phyloP scores from a whole-genome alignment of 2,888 invertebrate species.

The Eudasyphora cyanicolor region DNA sequence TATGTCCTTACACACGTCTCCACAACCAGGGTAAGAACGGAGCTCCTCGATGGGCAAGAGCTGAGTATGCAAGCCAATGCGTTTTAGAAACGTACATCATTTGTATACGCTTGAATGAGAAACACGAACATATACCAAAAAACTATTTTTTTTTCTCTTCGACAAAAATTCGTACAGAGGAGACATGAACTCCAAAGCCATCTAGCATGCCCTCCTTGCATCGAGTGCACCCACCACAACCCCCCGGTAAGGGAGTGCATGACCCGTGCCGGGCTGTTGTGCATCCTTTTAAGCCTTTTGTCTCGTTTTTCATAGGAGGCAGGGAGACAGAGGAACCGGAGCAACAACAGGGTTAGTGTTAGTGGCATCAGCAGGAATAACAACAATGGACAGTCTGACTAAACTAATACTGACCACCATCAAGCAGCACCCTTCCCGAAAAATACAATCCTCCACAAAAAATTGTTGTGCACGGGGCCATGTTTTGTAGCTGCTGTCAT shows the following conservation, averaged over 20 bases:
- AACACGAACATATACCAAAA: slow-evolving; percentile 26
- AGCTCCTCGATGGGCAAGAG: slow-evolving; percentile 43
- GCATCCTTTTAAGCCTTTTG: slow-evolving; percentile 64
- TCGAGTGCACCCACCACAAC: not conserved
- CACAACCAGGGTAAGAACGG: slow-evolving; percentile 23
- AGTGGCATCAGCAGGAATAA: slow-evolving; percentile 19
- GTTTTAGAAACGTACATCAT: slow-evolving; percentile 62
- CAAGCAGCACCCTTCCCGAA: not conserved
- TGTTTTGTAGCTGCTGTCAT: slow-evolving; percentile 61
- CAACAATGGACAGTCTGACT: slow-evolving; percentile 26
- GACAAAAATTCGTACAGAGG: not conserved
- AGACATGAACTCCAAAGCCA: slow-evolving; percentile 13
- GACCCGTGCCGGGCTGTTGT: slow-evolving; percentile 61
- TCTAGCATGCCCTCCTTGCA: not conserved
- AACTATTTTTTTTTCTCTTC: not conserved
- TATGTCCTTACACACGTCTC: slow-evolving; percentile 12
- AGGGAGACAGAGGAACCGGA: slow-evolving; percentile 31
- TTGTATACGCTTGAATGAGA: slow-evolving; percentile 59
- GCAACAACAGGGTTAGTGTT: slow-evolving; percentile 6
- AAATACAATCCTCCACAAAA: too few species aligned
- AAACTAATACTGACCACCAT: slow-evolving; percentile 22
- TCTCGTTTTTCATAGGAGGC: slow-evolving; percentile 60
- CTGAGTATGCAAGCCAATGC: slow-evolving; percentile 50
- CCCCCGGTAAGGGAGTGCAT: slow-evolving; percentile 49
- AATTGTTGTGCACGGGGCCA: not conserved